phyloP scores from a whole-genome alignment of 2,797 vertebrate genomes.

The Peromyscus eremicus region DNA sequence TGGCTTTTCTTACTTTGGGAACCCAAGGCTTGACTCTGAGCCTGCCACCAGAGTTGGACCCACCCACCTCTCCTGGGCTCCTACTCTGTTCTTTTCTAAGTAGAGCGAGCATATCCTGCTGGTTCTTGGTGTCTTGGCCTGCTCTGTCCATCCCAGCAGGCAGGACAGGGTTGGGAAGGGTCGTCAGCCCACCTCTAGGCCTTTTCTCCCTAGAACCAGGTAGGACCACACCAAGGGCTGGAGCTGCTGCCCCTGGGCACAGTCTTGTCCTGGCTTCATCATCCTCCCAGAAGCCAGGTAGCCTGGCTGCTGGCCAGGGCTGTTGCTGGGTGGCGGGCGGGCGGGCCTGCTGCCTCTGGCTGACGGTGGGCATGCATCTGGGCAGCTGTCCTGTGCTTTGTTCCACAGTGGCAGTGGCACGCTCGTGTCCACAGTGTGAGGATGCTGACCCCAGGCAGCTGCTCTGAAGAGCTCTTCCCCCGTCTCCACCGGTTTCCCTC shows the following conservation, averaged over 20 bases:
- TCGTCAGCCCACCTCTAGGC: background rate
- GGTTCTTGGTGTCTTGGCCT: background rate
- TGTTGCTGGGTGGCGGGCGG: background rate
- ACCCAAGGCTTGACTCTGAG: background rate
- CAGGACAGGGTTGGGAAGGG: background rate
- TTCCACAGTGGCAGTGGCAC: conserved; percentile 97
- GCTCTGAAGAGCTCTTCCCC: conserved; percentile 86
- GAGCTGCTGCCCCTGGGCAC: background rate
- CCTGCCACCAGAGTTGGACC: background rate
- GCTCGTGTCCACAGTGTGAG: conserved; percentile 99
- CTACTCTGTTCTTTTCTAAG: rapidly evolving
- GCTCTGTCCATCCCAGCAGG: background rate
- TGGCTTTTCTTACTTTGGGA: background rate
- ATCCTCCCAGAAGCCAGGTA: background rate
- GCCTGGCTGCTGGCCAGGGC: background rate
- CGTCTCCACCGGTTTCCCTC: background rate
- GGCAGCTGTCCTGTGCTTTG: conserved; percentile 92
- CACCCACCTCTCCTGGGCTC: rapidly evolving
- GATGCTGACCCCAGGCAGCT: conserved; percentile 93
- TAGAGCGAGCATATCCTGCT: background rate
- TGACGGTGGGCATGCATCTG: background rate
- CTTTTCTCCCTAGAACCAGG: background rate
- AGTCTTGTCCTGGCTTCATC: background rate
- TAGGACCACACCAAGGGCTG: background rate
- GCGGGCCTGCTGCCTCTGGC: background rate